Conservation (phyloP, 2,113 vertebrate genomes). For the Tetraodon nigroviridis region DNA sequence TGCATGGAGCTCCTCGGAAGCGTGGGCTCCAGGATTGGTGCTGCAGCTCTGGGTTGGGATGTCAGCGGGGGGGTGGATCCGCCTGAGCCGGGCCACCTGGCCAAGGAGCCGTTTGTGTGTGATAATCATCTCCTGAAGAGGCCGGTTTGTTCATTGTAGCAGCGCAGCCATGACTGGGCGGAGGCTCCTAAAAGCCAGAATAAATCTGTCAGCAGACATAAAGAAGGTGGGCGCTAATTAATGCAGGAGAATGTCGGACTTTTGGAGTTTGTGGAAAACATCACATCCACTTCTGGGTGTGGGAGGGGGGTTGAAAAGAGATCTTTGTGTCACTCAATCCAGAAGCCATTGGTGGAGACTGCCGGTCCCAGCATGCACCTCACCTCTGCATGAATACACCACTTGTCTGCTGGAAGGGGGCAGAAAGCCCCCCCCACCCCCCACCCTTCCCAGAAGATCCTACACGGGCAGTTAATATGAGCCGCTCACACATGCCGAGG, state of each 20-base stretch:
- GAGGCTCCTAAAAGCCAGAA: constrained; percentile 55
- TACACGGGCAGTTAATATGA: constrained; percentile 62
- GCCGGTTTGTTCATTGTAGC: constrained; percentile 51
- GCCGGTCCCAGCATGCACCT: constrained; percentile 75
- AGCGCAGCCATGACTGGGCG: constrained; percentile 60
- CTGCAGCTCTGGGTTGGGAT: too few species aligned
- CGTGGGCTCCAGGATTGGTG: too few species aligned
- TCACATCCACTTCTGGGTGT: constrained; percentile 67
- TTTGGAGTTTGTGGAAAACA: constrained; percentile 70
- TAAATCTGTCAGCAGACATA: constrained; percentile 62
- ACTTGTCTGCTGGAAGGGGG: constrained; percentile 75
- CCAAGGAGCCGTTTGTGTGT: too few species aligned
- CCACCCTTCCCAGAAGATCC: constrained; percentile 54
- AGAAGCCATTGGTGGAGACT: constrained; percentile 67
- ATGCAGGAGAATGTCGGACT: constrained; percentile 74
- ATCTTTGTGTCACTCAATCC: constrained; percentile 73
- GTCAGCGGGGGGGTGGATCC: too few species aligned
- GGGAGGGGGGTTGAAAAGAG: constrained; percentile 72
- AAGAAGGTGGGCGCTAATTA: constrained; percentile 64
- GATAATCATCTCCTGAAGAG: constrained; percentile 14
- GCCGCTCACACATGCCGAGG: constrained; percentile 44
- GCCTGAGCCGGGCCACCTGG: too few species aligned
- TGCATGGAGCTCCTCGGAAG: too few species aligned
- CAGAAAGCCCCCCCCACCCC: constrained; percentile 45
- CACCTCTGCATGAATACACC: constrained; percentile 74